phyloP scores from a whole-genome alignment of 2,113 vertebrate genomes.

The Pygoscelis antarcticus region DNA sequence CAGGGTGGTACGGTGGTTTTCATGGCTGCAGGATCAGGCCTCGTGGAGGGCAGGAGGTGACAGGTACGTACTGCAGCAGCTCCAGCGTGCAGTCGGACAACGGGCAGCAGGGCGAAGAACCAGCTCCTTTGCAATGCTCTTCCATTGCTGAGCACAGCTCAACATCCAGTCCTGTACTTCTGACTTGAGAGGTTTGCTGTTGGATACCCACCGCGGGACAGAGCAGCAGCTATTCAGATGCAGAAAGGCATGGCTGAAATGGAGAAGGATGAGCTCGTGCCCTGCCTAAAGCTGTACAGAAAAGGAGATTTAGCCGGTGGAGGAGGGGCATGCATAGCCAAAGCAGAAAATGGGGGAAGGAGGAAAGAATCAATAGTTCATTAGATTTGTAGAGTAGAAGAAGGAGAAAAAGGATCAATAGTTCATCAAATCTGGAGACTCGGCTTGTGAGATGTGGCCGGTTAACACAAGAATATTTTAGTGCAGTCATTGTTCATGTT shows the following conservation, averaged over 20 bases:
- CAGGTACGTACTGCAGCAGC: background rate
- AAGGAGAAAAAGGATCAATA: background rate
- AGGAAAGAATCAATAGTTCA: conserved; percentile 32
- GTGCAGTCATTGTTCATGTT: background rate
- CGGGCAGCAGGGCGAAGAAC: background rate
- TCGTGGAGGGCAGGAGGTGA: background rate
- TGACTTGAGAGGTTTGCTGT: background rate
- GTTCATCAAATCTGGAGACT: background rate
- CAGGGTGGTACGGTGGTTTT: accelerated
- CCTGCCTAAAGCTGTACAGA: background rate
- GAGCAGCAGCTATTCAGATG: background rate
- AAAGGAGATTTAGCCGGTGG: background rate
- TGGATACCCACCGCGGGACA: accelerated
- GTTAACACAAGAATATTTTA: background rate
- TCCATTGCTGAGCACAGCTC: background rate
- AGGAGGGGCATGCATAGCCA: background rate
- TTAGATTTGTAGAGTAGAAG: background rate
- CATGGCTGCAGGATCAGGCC: background rate
- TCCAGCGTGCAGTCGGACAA: background rate
- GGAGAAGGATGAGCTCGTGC: background rate
- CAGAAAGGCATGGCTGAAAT: background rate
- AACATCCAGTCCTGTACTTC: accelerated
- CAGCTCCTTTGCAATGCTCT: background rate
- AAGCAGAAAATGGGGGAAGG: background rate
- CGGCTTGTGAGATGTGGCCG: background rate